Evolutionary conservation across 1,140 invertebrate genomes (phyloP).

Genomic region (Brachionus rubens): DNA sequence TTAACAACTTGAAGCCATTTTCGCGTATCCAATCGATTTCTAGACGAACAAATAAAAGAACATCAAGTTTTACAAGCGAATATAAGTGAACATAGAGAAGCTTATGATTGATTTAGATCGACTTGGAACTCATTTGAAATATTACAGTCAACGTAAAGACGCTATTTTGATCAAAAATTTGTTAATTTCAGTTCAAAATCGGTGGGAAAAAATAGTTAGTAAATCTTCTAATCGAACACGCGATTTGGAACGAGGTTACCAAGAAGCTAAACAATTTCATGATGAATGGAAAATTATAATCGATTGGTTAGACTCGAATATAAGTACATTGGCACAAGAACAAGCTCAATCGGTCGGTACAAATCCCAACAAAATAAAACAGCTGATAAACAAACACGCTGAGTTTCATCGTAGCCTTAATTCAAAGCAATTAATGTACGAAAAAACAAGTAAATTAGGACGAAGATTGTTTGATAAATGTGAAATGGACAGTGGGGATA

Average conservation of each 20-base stretch:
- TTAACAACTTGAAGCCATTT: constrained; percentile 83
- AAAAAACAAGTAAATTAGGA: constrained; percentile 80
- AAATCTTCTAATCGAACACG: constrained; percentile 90
- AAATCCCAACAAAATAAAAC: constrained; percentile 81
- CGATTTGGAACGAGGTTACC: constrained; percentile 88
- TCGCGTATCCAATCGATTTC: constrained; percentile 79
- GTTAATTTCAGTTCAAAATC: constrained; percentile 89
- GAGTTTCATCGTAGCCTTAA: constrained; percentile 87
- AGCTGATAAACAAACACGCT: constrained; percentile 80
- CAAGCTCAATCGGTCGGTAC: constrained; percentile 68
- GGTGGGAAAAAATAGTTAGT: constrained; percentile 93
- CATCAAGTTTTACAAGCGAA: constrained; percentile 89
- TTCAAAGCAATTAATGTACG: constrained; percentile 82
- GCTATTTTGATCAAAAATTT: constrained; percentile 97
- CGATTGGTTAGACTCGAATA: constrained; percentile 83
- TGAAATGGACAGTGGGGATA: constrained; percentile 71
- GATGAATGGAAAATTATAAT: constrained; percentile 73
- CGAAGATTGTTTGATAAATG: constrained; percentile 87
- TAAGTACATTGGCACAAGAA: constrained; percentile 72
- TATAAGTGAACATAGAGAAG: constrained; percentile 85
- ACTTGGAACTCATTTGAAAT: constrained; percentile 93
- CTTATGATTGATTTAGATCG: constrained; percentile 91
- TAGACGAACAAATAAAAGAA: constrained; percentile 87
- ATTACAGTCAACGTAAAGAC: constrained; percentile 98
- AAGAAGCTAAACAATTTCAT: constrained; percentile 80